Evolutionary conservation across 92 coral and sea anemone species (phyloP).

Genomic region (Metridium senile): DNA sequence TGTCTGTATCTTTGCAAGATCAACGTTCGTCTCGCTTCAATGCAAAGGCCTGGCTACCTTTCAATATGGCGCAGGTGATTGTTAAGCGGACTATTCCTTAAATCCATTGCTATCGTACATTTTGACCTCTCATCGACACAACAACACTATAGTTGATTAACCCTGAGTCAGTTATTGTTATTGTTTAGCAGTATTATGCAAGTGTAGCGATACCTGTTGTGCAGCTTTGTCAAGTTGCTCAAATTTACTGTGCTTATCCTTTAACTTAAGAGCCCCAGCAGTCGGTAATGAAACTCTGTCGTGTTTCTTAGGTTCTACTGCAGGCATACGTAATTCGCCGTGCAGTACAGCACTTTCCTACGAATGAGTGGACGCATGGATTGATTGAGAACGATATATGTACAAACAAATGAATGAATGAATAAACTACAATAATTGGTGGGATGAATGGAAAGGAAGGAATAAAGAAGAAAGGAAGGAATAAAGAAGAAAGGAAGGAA

Average conservation of each 20-base stretch:
- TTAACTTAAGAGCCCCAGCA: constrained; percentile 46
- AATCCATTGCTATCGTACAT: no score
- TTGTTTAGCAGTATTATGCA: neutral
- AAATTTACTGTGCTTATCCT: constrained; percentile 64
- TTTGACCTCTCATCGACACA: no score
- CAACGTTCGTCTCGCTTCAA: no score
- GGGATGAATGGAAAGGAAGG: neutral
- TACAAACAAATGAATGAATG: neutral
- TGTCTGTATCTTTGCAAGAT: no score
- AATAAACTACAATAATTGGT: neutral
- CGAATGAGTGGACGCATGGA: constrained; percentile 37
- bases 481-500: neutral
- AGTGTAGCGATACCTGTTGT: constrained; percentile 43
- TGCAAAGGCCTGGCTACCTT: no score
- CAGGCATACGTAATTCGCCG: constrained; percentile 58
- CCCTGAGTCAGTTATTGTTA: neutral
- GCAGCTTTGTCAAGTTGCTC: constrained; percentile 67
- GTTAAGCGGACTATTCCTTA: no score
- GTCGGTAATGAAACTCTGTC: constrained; percentile 25
- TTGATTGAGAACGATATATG: constrained; percentile 7
- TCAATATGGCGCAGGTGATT: no score
- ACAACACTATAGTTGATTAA: no score
- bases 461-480: neutral
- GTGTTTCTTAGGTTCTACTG: constrained; percentile 35
- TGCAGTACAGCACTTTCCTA: constrained; percentile 55